A percentile compares a stretch with the other conserved stretches of the same genome.
These are phyloP conservation scores for Sitta carolinensis DNA, from an alignment of 2,797 vertebrate species.

Conservation along the genomic window DNA sequence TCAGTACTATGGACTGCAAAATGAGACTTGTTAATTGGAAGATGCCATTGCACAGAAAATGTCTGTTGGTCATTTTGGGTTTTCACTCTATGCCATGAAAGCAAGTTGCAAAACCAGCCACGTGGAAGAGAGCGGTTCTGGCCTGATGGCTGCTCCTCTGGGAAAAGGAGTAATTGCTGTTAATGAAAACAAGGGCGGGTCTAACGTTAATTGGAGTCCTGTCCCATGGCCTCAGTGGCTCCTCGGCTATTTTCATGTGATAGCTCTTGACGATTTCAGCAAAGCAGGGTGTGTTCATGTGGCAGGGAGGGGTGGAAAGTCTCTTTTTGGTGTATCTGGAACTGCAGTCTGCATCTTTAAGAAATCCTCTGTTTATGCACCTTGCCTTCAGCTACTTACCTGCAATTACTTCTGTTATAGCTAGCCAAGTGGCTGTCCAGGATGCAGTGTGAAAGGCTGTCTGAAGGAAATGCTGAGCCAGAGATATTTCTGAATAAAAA, in stretches of 20 bases:
- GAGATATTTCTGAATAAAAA: neutral
- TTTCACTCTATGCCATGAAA: neutral
- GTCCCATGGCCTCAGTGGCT: neutral
- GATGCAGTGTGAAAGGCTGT: neutral
- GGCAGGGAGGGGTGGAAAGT: neutral
- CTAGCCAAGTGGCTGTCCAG: neutral
- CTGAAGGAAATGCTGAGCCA: neutral
- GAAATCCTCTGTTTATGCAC: neutral
- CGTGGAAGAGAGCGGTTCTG: accelerated
- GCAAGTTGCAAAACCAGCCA: neutral
- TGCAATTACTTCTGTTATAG: neutral
- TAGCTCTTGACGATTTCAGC: neutral
- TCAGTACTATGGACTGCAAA: neutral
- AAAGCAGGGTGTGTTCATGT: neutral
- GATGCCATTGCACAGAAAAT: accelerated
- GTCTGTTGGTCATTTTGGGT: neutral
- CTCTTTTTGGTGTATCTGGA: neutral
- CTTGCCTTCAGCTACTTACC: neutral
- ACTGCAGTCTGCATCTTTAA: neutral
- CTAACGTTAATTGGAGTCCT: neutral
- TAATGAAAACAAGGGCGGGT: neutral
- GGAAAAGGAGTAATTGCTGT: neutral
- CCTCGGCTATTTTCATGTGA: neutral
- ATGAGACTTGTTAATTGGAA: neutral
- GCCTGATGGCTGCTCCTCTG: neutral